Evolutionary conservation across 1,140 invertebrate genomes (phyloP).

Genomic region (Drosophila ficusphila): DNA sequence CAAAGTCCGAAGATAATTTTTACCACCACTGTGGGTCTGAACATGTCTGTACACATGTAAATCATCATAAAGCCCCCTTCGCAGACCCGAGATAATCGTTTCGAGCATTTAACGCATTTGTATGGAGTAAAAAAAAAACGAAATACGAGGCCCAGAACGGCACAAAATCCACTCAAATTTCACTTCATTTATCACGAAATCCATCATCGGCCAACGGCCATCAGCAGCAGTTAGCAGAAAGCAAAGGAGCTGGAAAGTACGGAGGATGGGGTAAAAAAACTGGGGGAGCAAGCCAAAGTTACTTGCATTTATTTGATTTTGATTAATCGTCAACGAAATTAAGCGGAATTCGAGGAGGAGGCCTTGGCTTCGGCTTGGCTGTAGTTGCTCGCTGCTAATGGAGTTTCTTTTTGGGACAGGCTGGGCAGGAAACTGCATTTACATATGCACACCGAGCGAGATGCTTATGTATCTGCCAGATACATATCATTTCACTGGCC

Average conservation of each 20-base stretch:
- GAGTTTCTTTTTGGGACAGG: slow-evolving; percentile 17
- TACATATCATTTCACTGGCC: slow-evolving; percentile 60
- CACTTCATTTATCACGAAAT: slow-evolving; percentile 63
- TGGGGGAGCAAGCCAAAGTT: slow-evolving; percentile 16
- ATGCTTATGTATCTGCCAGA: slow-evolving; percentile 53
- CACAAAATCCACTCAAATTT: slow-evolving; percentile 57
- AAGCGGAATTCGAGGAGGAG: slow-evolving; percentile 41
- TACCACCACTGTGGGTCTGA: not conserved
- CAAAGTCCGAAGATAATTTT: not conserved
- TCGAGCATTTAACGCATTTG: slow-evolving; percentile 48
- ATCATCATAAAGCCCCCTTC: slow-evolving; percentile 24
- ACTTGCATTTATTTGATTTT: slow-evolving; percentile 56
- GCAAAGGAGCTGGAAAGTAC: slow-evolving; percentile 10
- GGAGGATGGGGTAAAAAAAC: not conserved
- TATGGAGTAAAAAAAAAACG: slow-evolving; percentile 7
- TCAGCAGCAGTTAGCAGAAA: slow-evolving; percentile 30
- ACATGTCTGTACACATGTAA: slow-evolving; percentile 26
- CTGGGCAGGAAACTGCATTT: slow-evolving; percentile 59
- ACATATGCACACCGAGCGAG: slow-evolving; percentile 25
- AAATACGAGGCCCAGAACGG: slow-evolving; percentile 8
- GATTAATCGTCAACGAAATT: slow-evolving; percentile 63
- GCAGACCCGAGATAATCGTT: slow-evolving; percentile 34
- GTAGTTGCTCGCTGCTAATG: slow-evolving; percentile 48
- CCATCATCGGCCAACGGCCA: slow-evolving; percentile 43
- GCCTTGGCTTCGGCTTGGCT: not conserved